These are phyloP conservation scores for Blera fallax DNA, from an alignment of 2,888 invertebrate genomes.

Conservation along the genomic window DNA sequence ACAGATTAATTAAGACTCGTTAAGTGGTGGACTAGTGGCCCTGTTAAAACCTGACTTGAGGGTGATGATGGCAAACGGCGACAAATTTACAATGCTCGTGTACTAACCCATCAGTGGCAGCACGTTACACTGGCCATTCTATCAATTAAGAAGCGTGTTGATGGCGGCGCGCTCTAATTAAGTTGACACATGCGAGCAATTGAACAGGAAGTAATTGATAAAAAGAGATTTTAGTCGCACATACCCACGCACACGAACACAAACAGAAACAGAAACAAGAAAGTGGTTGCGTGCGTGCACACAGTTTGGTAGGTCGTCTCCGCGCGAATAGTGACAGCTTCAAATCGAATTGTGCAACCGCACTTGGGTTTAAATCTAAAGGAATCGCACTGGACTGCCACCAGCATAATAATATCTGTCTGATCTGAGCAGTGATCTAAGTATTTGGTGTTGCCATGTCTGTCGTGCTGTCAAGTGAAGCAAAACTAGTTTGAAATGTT, in stretches of 20 bases:
- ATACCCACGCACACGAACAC: constrained; percentile 37
- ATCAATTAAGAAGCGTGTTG: constrained; percentile 73
- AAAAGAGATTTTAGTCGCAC: constrained; percentile 64
- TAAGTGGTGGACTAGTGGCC: constrained; percentile 6
- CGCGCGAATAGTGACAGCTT: constrained; percentile 61
- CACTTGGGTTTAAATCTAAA: constrained; percentile 60
- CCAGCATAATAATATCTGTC: constrained; percentile 1
- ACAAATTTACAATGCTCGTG: constrained; percentile 14
- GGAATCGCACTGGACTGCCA: constrained; percentile 3
- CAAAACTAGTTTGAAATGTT: constrained; percentile 2
- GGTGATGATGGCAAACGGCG: constrained; percentile 16
- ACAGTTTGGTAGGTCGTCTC: not conserved
- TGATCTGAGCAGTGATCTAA: not conserved
- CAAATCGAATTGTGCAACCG: constrained; percentile 69
- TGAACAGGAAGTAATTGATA: constrained; percentile 73
- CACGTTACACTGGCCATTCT: constrained; percentile 36
- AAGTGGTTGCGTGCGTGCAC: constrained; percentile 40
- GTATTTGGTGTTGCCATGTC: not conserved
- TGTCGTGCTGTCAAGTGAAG: not conserved
- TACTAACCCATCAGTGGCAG: constrained; percentile 13
- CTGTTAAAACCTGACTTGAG: constrained; percentile 5
- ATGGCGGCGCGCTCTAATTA: constrained; percentile 73
- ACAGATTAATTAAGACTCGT: constrained; percentile 65
- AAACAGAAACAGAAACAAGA: not conserved
- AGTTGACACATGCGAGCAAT: constrained; percentile 73